These are phyloP conservation scores for Microcebus ravelobensis DNA, from an alignment of 2,113 vertebrate genomes.

Conservation along the genomic window DNA sequence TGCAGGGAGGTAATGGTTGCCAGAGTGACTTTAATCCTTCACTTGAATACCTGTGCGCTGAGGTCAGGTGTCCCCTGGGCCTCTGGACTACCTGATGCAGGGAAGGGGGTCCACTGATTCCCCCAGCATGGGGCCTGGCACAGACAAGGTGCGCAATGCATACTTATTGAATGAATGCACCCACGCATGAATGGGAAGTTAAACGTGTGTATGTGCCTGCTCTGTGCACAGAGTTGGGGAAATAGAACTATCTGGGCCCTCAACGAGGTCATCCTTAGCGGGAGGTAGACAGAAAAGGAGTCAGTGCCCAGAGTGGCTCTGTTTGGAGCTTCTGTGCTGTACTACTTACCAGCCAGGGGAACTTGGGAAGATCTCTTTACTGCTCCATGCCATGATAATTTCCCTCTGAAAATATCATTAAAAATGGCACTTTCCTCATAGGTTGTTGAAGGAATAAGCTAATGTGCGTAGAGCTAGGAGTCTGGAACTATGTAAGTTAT, in stretches of 20 bases:
- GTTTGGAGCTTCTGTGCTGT: neutral
- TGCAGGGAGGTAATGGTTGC: neutral
- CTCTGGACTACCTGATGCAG: neutral
- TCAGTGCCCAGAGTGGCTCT: neutral
- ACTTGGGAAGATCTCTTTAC: neutral
- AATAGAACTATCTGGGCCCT: neutral
- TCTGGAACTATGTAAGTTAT: neutral
- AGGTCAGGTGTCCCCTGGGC: neutral
- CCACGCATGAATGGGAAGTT: neutral
- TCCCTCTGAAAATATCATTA: neutral
- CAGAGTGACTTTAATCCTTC: neutral
- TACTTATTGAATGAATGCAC: neutral
- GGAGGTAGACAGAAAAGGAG: neutral
- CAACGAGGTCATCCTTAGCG: neutral
- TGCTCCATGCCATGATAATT: neutral
- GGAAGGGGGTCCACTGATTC: neutral
- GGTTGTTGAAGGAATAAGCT: neutral
- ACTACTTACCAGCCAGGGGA: neutral
- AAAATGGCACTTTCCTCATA: neutral
- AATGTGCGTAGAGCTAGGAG: rapidly evolving
- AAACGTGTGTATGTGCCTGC: neutral
- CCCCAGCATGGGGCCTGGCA: neutral
- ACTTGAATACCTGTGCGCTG: neutral
- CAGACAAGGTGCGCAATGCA: rapidly evolving
- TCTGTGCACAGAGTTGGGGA: neutral